Conservation (phyloP, 2,888 invertebrate genomes). For the Nemotelus pantherinus region DNA sequence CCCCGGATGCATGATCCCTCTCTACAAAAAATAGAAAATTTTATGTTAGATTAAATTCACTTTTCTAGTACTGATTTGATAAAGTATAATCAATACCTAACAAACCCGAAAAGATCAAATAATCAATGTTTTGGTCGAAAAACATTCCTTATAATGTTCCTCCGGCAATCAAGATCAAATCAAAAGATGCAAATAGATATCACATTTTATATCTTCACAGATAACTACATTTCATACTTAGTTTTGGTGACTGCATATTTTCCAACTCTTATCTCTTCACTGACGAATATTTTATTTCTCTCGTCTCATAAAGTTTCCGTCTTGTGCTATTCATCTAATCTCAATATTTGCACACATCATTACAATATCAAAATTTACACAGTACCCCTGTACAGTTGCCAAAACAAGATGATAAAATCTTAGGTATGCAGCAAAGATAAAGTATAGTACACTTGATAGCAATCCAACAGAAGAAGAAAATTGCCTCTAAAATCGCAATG, state of each 20-base stretch:
- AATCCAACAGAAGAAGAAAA: background rate
- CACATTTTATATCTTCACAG: background rate
- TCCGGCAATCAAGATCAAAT: background rate
- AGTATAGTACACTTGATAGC: no score
- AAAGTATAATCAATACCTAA: constrained; percentile 24
- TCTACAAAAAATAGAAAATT: constrained; percentile 35
- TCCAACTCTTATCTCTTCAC: background rate
- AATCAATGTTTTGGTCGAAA: constrained; percentile 19
- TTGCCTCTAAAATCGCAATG: background rate
- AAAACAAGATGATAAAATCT: no score
- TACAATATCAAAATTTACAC: no score
- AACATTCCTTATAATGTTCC: background rate
- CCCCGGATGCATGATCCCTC: constrained; percentile 43
- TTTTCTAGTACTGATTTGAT: background rate
- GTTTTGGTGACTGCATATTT: no score
- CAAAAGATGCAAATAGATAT: background rate
- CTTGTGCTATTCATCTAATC: background rate
- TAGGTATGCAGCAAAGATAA: no score
- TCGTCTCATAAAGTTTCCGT: background rate
- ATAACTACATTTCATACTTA: no score
- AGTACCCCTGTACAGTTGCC: no score
- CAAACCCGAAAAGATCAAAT: background rate
- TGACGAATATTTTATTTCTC: constrained; percentile 10
- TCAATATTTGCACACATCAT: no score
- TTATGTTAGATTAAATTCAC: background rate